Evolutionary conservation across 2,888 invertebrate species (phyloP), one percentile per base, ranked within the genome.

Genomic region (Danaus chrysippus): DNA sequence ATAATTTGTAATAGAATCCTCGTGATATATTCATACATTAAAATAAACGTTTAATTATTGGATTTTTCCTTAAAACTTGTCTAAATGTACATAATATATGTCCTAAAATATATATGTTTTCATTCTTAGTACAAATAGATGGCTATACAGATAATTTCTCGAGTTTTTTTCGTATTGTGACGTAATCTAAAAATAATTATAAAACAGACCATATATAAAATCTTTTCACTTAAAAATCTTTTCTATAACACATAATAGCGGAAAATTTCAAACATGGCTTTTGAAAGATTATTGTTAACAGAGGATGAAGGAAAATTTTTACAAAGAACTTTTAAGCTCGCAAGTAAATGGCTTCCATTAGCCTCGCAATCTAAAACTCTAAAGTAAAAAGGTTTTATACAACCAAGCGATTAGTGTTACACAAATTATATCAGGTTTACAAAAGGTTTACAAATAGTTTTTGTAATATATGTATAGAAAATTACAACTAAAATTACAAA

Each of bases 301-400:
- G 10, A 10, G n/a, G 49, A 49, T 49, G 49, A 49, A 49, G 17
- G 49, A 17, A 49, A 49, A 17, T 17, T 49, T 49, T 49, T 17
- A 49, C 17, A 49, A 49, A 49, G 49, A 49, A 49, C 15, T 15
- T 49, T 34, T 34, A 34, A 34, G 23, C 23, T 34, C 23, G 49
- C 15, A 49, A 49, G 49, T 10, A 49, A 49, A 49, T 49, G 49
- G 17, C 49, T 49, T 49, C 49, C 49, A 49, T 49, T 49, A 49
- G 49, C n/a, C 3, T 6, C 46, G 13, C 13, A n/a, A 17, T 49
- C 49, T 49, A 49, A 49, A n/a, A 49, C 17, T 49, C 17, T 49
- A 11, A 17, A 49, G 17, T 49, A 49, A 17, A 49, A 49, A 49
- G 46, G 49, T 49, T 17, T 49, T 49, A n/a, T 10, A 49, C 10